Conservation (phyloP, 2,888 invertebrate species). For the Rhamphomyia laevipes region DNA sequence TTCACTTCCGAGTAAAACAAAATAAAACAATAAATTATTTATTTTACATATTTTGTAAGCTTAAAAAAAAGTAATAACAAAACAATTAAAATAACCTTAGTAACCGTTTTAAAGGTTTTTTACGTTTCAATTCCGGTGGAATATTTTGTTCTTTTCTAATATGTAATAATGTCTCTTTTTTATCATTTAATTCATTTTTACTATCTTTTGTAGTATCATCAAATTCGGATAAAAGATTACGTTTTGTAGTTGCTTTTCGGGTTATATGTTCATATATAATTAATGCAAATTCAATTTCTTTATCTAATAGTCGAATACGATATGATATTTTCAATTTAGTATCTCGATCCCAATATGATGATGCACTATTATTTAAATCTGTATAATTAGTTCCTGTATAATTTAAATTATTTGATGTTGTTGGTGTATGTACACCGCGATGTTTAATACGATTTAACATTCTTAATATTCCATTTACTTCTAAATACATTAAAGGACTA, state of each 20-base stretch:
- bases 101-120: neutral
- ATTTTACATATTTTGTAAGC: too few species aligned
- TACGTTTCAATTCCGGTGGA: neutral
- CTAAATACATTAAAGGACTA: constrained; percentile 11
- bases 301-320: constrained; percentile 19
- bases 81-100: neutral
- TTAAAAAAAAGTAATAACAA: too few species aligned
- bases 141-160: neutral
- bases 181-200: neutral
- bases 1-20: too few species aligned
- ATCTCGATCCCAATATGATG: constrained; percentile 17
- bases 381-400: constrained; percentile 15
- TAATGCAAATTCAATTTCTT: constrained; percentile 25
- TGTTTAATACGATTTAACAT: constrained; percentile 8
- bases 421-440: constrained; percentile 12
- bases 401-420: constrained; percentile 15
- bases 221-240: constrained; percentile 26
- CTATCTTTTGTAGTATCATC: constrained; percentile 13
- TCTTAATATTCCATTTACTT: constrained; percentile 11
- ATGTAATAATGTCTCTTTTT: neutral
- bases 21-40: too few species aligned
- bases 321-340: constrained; percentile 25
- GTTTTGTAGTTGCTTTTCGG: constrained; percentile 12
- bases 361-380: constrained; percentile 5
- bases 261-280: constrained; percentile 24